A percentile compares a stretch with the other conserved stretches of the same genome.
Evolutionary conservation across 2,888 invertebrate genomes (phyloP).

Genomic region (Morpho helenor): DNA sequence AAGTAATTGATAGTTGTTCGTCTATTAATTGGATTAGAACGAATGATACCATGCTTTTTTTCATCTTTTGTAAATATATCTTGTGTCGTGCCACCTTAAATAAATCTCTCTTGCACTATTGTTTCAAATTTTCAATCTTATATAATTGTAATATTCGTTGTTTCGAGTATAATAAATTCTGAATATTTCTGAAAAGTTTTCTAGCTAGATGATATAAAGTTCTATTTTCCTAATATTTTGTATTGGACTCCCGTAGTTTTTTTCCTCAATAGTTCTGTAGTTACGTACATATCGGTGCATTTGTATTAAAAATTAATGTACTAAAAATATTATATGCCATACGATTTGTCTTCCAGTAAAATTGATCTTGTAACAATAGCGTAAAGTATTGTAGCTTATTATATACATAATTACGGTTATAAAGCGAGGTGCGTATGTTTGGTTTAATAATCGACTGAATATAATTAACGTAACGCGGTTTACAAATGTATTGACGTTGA

Average conservation of each 20-base stretch:
- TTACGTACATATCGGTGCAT: slow-evolving; percentile 71
- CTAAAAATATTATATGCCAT: slow-evolving; percentile 75
- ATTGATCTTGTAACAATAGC: slow-evolving; percentile 76
- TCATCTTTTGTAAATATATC: slow-evolving; percentile 29
- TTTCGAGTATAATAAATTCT: slow-evolving; percentile 23
- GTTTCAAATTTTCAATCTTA: slow-evolving; percentile 25
- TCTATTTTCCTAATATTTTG: slow-evolving; percentile 75
- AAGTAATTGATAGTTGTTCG: background rate
- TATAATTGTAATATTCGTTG: slow-evolving; percentile 9
- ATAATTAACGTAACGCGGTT: too few relatives aligned
- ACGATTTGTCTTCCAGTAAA: slow-evolving; percentile 80
- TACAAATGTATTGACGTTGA: too few relatives aligned
- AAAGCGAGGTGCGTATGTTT: slow-evolving; percentile 6
- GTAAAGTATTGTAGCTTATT: slow-evolving; percentile 76
- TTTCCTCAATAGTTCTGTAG: slow-evolving; percentile 69
- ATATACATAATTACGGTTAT: slow-evolving; percentile 62
- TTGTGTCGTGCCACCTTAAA: slow-evolving; percentile 25
- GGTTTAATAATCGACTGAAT: background rate
- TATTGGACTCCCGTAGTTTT: slow-evolving; percentile 62
- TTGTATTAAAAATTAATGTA: slow-evolving; percentile 63
- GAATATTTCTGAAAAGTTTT: slow-evolving; percentile 62
- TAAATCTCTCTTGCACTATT: slow-evolving; percentile 27
- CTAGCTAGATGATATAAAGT: slow-evolving; percentile 59
- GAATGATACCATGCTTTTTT: slow-evolving; percentile 14
- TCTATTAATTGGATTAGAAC: slow-evolving; percentile 12